phyloP scores from a whole-genome alignment of 2,888 invertebrate species.

The Schizaphis graminum region DNA sequence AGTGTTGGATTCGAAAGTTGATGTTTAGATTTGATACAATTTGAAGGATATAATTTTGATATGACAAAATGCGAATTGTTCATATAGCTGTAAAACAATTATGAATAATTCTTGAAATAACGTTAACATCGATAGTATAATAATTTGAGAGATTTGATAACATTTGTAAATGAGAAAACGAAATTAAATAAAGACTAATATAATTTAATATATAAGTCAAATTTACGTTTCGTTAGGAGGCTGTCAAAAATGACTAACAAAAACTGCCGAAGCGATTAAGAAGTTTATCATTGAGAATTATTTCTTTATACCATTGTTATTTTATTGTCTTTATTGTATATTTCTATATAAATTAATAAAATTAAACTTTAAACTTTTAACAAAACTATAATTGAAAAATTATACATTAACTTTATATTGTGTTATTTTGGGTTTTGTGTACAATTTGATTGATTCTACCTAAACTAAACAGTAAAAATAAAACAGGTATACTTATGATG shows the following conservation, averaged over 20 bases:
- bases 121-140: not conserved
- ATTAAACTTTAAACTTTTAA: not conserved
- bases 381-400: not conserved
- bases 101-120: not conserved
- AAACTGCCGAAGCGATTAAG: not conserved
- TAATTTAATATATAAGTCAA: not conserved
- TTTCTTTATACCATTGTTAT: not conserved
- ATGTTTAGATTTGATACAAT: not conserved
- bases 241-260: not conserved
- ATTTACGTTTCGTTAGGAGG: not conserved
- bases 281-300: not conserved
- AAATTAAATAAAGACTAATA: slow-evolving; percentile 1
- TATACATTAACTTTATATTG: not conserved
- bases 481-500: not conserved
- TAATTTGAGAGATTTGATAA: not conserved
- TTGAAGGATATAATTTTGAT: not conserved
- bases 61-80: not conserved
- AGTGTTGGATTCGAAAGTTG: not conserved
- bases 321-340: not conserved
- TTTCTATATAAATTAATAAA: not conserved
- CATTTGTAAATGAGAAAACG: slow-evolving; percentile 7
- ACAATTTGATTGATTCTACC: not conserved
- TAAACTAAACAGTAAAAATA: not conserved
- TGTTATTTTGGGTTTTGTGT: not conserved
- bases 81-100: not conserved